Percentiles rank a stretch among this genome's conserved stretches.
Conservation (phyloP, 2,888 invertebrate genomes). For the Drosophila tanythrix region DNA sequence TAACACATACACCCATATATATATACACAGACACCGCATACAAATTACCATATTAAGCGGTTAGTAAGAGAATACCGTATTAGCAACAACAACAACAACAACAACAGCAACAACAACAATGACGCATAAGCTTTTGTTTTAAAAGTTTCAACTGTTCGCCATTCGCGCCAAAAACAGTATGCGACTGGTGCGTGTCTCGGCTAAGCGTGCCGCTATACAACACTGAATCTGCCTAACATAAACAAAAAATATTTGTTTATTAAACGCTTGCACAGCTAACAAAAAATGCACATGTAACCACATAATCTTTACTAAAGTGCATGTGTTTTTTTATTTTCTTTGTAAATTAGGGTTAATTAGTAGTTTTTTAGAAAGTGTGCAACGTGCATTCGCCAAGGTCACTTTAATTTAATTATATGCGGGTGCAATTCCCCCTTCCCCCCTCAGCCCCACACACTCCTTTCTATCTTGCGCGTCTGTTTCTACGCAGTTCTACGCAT, state of each 20-base stretch:
- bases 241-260: constrained; percentile 34
- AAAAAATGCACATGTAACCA: constrained; percentile 15
- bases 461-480: neutral
- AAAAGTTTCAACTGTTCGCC: constrained; percentile 20
- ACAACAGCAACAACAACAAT: constrained; percentile 28
- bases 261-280: neutral
- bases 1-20: constrained; percentile 14
- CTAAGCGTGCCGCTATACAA: constrained; percentile 44
- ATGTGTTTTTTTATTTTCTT: constrained; percentile 2
- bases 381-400: constrained; percentile 35
- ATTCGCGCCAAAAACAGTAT: constrained; percentile 29
- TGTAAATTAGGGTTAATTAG: constrained; percentile 18
- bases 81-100: constrained; percentile 30
- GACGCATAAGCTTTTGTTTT: constrained; percentile 27
- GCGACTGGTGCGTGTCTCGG: constrained; percentile 49
- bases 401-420: constrained; percentile 9
- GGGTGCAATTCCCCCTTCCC: neutral
- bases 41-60: constrained; percentile 69
- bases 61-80: constrained; percentile 33
- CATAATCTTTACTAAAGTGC: constrained; percentile 1
- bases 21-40: constrained; percentile 23
- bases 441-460: neutral
- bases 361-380: neutral
- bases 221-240: constrained; percentile 37
- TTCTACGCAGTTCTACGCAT: constrained; percentile 52